Evolutionary conservation across 2,797 vertebrate species (phyloP).

Genomic region (Erethizon dorsatum): DNA sequence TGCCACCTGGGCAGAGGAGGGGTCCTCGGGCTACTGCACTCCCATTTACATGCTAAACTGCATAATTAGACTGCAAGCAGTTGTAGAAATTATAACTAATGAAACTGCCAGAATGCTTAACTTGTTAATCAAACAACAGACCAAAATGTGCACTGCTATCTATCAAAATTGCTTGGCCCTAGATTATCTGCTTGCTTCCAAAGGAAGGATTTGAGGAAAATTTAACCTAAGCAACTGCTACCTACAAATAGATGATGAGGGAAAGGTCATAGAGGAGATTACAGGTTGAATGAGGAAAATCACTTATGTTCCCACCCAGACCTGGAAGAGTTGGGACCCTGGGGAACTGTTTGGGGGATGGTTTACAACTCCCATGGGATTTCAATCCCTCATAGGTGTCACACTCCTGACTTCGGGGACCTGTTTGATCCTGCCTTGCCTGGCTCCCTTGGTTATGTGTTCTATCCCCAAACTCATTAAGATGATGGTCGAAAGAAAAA

Average conservation of each 20-base stretch:
- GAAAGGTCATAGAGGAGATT: background rate
- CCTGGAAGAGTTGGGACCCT: background rate
- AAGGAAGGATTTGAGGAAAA: background rate
- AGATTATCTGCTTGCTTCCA: background rate
- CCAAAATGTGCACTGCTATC: background rate
- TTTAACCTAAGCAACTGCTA: background rate
- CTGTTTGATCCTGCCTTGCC: background rate
- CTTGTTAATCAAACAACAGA: background rate
- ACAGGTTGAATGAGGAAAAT: background rate
- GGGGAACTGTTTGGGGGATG: background rate
- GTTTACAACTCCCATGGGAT: background rate
- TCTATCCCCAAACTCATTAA: background rate
- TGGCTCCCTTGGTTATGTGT: background rate
- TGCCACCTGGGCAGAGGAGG: background rate
- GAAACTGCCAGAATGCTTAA: background rate
- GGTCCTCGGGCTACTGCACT: background rate
- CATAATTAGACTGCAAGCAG: background rate
- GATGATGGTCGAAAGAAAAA: background rate
- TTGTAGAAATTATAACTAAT: background rate
- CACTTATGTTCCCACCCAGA: background rate
- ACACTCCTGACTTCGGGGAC: background rate
- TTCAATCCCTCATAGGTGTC: background rate
- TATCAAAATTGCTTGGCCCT: background rate
- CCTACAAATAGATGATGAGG: background rate
- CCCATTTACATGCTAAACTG: background rate